Percentiles rank a stretch among this genome's conserved stretches.
phyloP scores from a whole-genome alignment of 2,113 vertebrate species.

The Ondatra zibethicus region DNA sequence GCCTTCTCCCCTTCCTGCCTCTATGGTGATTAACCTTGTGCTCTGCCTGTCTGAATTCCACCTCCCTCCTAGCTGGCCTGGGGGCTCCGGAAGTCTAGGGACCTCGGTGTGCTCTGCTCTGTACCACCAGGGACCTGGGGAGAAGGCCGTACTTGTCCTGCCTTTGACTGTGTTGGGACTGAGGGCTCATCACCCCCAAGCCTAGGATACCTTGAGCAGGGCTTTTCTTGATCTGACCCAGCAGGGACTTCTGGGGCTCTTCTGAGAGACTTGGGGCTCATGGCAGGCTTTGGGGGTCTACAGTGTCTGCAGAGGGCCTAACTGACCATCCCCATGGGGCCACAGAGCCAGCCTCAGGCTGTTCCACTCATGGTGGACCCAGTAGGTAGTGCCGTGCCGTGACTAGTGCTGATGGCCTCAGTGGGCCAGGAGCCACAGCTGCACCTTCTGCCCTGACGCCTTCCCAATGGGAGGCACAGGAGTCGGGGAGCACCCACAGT shows the following conservation, averaged over 20 bases:
- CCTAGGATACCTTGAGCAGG: accelerated
- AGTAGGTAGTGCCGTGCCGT: not conserved
- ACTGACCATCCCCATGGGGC: not conserved
- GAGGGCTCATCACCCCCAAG: not conserved
- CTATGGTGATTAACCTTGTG: not conserved
- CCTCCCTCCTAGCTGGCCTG: not conserved
- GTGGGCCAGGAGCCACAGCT: not conserved
- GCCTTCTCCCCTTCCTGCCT: conserved; percentile 72
- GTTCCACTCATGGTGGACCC: no score
- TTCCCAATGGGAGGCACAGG: not conserved
- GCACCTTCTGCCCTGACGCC: not conserved
- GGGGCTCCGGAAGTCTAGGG: not conserved
- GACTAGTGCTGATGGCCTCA: not conserved
- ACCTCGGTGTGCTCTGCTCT: no score
- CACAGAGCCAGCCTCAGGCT: not conserved
- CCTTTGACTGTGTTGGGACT: not conserved
- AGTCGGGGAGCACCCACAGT: not conserved
- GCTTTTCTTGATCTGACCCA: no score
- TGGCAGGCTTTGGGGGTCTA: not conserved
- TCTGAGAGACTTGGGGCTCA: not conserved
- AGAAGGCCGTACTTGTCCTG: not conserved
- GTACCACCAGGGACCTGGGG: not conserved
- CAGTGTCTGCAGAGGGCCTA: not conserved
- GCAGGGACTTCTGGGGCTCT: not conserved
- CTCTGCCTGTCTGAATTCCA: not conserved